Percentiles rank a stretch among this genome's conserved stretches.
phyloP scores from a whole-genome alignment of 2,888 invertebrate species.

The Pheosia gnoma region DNA sequence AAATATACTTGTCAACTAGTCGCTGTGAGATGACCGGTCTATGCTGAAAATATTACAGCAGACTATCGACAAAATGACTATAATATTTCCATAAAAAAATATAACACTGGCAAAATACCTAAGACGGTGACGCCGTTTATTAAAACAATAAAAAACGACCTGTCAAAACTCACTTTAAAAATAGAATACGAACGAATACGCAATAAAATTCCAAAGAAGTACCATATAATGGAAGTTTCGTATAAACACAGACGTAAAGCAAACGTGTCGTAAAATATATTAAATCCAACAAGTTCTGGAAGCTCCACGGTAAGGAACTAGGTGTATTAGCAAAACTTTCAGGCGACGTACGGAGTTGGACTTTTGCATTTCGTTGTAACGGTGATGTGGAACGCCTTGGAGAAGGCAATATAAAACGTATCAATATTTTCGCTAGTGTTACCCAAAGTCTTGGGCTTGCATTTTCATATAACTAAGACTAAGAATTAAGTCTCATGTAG shows the following conservation, averaged over 20 bases:
- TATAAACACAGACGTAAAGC: conserved; percentile 71
- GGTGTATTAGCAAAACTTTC: conserved; percentile 69
- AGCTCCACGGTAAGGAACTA: conserved; percentile 40
- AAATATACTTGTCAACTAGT: no score
- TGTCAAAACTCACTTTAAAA: not conserved
- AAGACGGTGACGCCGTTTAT: no score
- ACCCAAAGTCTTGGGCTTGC: no score
- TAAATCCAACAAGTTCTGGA: conserved; percentile 61
- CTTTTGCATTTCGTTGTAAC: conserved; percentile 61
- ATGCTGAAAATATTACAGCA: no score
- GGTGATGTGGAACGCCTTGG: conserved; percentile 30
- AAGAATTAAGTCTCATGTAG: no score
- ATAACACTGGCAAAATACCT: no score
- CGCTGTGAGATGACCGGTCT: no score
- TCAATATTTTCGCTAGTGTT: no score
- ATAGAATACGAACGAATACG: conserved; percentile 4
- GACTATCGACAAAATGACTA: no score
- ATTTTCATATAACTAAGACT: no score
- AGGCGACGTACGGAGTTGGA: conserved; percentile 57
- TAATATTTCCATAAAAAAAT: no score
- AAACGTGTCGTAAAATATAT: conserved; percentile 80
- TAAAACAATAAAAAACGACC: not conserved
- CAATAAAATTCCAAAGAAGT: conserved; percentile 37
- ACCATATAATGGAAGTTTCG: conserved; percentile 50
- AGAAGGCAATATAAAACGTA: conserved; percentile 11